Base-by-base conservation (phyloP, 2,888 invertebrate genomes). In the Laspeyria flexula region DNA sequence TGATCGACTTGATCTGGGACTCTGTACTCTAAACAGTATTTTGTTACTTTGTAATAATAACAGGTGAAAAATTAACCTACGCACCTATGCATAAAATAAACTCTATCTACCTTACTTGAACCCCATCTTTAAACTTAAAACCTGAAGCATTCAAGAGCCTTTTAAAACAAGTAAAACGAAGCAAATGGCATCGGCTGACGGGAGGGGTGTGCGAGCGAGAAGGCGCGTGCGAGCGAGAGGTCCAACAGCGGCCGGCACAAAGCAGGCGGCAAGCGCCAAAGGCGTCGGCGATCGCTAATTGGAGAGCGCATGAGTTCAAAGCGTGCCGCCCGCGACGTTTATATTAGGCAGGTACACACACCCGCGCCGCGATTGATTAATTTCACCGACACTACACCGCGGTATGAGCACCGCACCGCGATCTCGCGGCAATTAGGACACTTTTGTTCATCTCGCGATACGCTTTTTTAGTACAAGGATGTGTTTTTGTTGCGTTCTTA, bases 251-350 rank as follows among this genome's bases (percentile, higher is more conserved):
- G 83, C 74, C 73, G 74, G 66, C 73, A 78, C 83, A 83, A 86
- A 86, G 84, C 81, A 79, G 79, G 81, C 90, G 90, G 90, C 85
- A 72, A 79, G 81, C 85, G 86, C 88, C 88, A 90, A 92, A 92
- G 91, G 91, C 90, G 85, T 83, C 91, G 92, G 92, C 83, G 75
- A 70, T 54, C 86, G 88, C 89, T 92, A 92, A 92, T 92, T 92
- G 92, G 92, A 90, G 90, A 83, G 81, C 78, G 83, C 84, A 80
- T 78, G 75, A 83, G 82, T 83, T 90, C 91, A 92, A 92, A 92
- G 87, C 73, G 59, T 75, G 81, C 88, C 86, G 87, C 68, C 69
- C 76, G 79, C 89, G 84, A 90, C 92, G 88, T 90, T 90, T 90
- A 90, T 90, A 90, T 90, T 90, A 88, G 85, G 83, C 84, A 85